Evolutionary conservation across 1,140 invertebrate species (phyloP).

Genomic region (Megalonaias nervosa): DNA sequence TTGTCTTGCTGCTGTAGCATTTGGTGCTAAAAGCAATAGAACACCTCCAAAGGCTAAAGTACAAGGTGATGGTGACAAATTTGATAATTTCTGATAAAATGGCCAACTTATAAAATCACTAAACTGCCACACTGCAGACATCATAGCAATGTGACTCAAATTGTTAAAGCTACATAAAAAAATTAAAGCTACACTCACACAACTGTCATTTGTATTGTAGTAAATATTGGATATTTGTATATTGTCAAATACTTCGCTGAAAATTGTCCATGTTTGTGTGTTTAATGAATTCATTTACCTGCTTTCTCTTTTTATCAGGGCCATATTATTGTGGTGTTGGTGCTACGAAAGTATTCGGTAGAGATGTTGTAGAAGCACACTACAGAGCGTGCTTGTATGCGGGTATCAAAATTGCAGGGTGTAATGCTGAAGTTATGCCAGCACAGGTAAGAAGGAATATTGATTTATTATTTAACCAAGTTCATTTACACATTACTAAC

Average conservation of each 20-base stretch:
- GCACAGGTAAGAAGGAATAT: conserved; percentile 70
- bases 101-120: neutral
- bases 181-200: too few relatives aligned
- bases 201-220: neutral
- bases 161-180: too few relatives aligned
- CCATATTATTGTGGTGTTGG: conserved; percentile 98
- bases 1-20: too few relatives aligned
- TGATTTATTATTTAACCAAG: neutral
- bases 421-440: conserved; percentile 96
- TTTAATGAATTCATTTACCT: too few relatives aligned
- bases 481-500: too few relatives aligned
- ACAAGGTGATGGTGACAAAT: neutral
- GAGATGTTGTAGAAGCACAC: conserved; percentile 95
- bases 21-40: too few relatives aligned
- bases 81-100: neutral
- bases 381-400: conserved; percentile 83
- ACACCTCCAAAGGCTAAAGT: neutral
- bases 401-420: conserved; percentile 90
- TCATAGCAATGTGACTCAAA: too few relatives aligned
- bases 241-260: too few relatives aligned
- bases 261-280: too few relatives aligned
- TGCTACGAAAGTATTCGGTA: conserved; percentile 85
- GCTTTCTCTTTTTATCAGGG: conserved; percentile 72
- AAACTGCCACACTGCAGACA: too few relatives aligned
- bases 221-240: neutral